Conservation (phyloP, 2,888 invertebrate genomes). For the Atethmia centrago region DNA sequence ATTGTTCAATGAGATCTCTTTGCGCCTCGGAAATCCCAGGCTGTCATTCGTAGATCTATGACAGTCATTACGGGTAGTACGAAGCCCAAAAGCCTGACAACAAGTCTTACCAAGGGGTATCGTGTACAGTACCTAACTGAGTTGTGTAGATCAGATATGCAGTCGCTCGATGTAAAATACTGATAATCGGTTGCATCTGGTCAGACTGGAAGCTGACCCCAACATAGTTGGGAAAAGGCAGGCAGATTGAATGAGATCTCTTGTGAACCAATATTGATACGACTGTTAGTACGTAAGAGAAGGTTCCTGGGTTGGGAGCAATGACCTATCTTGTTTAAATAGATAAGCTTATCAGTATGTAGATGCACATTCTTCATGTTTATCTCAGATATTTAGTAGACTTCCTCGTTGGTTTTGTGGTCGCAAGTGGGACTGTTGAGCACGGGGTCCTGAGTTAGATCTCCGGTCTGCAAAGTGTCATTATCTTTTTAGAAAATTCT, state of each 20-base stretch:
- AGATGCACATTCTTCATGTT: not conserved
- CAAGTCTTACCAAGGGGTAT: not conserved
- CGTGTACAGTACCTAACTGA: not conserved
- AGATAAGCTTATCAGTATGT: constrained; percentile 14
- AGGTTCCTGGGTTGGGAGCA: constrained; percentile 5
- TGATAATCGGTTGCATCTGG: not conserved
- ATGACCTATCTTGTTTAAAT: not conserved
- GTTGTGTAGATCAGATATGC: not conserved
- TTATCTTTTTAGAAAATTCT: not conserved
- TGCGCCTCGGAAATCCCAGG: not conserved
- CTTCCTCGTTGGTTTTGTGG: not conserved
- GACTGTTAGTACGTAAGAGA: not conserved
- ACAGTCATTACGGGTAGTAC: too few relatives aligned
- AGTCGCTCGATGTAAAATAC: not conserved
- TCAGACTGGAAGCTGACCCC: not conserved
- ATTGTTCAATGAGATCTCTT: not conserved
- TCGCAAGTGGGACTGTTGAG: not conserved
- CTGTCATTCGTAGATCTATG: not conserved
- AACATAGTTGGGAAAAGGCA: not conserved
- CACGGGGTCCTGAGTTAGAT: not conserved
- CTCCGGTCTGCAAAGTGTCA: not conserved
- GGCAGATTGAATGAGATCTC: not conserved
- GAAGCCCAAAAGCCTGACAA: not conserved
- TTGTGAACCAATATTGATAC: constrained; percentile 8
- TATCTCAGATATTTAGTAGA: not conserved